A percentile compares a stretch with the other conserved stretches of the same genome.
Conservation (phyloP, 2,113 vertebrate species). For the Neolamprologus sp. region DNA sequence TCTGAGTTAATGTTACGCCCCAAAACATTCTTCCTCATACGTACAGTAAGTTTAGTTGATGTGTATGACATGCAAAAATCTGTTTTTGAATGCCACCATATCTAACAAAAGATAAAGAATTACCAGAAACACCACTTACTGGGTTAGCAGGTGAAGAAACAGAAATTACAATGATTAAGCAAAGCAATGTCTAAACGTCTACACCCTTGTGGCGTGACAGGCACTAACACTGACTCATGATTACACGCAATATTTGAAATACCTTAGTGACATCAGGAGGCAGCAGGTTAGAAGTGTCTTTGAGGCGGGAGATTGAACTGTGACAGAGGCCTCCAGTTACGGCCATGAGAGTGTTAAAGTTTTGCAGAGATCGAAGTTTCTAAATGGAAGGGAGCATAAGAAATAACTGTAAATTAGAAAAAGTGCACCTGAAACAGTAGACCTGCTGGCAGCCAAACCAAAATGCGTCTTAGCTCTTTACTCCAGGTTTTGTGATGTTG, state of each 20-base stretch:
- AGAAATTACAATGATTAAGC: not conserved
- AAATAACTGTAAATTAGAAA: not conserved
- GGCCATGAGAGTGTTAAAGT: constrained; percentile 92
- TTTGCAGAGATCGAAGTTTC: constrained; percentile 81
- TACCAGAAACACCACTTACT: not conserved
- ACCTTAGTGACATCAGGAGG: constrained; percentile 87
- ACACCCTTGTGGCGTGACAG: not conserved
- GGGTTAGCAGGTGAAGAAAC: not conserved
- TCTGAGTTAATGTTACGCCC: not conserved
- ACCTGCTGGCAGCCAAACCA: not conserved
- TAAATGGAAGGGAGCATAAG: constrained; percentile 18
- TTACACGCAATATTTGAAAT: not conserved
- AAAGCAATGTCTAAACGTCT: not conserved
- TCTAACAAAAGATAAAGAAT: not conserved
- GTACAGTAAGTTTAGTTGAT: not conserved
- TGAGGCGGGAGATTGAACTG: constrained; percentile 87
- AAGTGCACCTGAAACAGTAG: not conserved
- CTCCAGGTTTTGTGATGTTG: not conserved
- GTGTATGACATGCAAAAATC: not conserved
- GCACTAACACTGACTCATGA: not conserved
- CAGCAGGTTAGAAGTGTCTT: constrained; percentile 82
- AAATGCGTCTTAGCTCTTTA: not conserved
- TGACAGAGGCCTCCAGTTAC: constrained; percentile 87
- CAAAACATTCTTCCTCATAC: not conserved
- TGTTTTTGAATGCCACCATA: not conserved